Evolutionary conservation across 1,140 invertebrate species (phyloP).

Genomic region (Macrobrachium nipponense): DNA sequence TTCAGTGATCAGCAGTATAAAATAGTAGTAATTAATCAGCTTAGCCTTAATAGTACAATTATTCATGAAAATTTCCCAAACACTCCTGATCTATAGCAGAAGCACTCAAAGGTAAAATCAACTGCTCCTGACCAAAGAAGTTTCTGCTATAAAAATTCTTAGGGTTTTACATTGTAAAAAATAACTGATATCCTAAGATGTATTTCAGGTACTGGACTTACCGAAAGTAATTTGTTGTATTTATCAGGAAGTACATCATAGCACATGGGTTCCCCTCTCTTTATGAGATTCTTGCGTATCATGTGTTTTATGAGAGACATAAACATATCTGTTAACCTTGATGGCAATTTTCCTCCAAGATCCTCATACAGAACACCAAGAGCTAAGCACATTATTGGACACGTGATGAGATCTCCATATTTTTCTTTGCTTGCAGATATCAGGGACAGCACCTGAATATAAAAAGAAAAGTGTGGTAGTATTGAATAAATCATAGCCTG

Average conservation of each 20-base stretch:
- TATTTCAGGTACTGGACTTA: slow-evolving; percentile 5
- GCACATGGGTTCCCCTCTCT: slow-evolving; percentile 63
- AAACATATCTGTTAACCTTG: slow-evolving; percentile 61
- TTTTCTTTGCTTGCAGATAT: slow-evolving; percentile 53
- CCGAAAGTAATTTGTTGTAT: slow-evolving; percentile 63
- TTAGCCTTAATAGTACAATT: neutral
- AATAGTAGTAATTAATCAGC: neutral
- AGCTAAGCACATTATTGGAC: slow-evolving; percentile 73
- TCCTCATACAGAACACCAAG: slow-evolving; percentile 72
- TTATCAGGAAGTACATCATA: slow-evolving; percentile 63
- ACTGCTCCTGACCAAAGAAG: too few relatives aligned
- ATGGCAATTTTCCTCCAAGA: slow-evolving; percentile 65
- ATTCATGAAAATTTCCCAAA: too few relatives aligned
- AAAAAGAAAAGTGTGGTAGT: neutral
- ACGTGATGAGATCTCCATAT: slow-evolving; percentile 69
- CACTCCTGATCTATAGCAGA: too few relatives aligned
- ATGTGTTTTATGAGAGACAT: slow-evolving; percentile 60
- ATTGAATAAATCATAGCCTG: neutral
- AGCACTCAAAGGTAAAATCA: too few relatives aligned
- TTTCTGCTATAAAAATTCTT: too few relatives aligned
- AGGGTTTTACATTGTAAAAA: too few relatives aligned
- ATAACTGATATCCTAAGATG: neutral
- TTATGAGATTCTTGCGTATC: slow-evolving; percentile 58
- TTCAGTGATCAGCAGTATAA: neutral
- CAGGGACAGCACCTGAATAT: slow-evolving; percentile 49